A percentile compares a stretch with the other conserved stretches of the same genome.
Evolutionary conservation across 2,797 vertebrate species (phyloP).

Genomic region (Gymnoscopelus microlampas): DNA sequence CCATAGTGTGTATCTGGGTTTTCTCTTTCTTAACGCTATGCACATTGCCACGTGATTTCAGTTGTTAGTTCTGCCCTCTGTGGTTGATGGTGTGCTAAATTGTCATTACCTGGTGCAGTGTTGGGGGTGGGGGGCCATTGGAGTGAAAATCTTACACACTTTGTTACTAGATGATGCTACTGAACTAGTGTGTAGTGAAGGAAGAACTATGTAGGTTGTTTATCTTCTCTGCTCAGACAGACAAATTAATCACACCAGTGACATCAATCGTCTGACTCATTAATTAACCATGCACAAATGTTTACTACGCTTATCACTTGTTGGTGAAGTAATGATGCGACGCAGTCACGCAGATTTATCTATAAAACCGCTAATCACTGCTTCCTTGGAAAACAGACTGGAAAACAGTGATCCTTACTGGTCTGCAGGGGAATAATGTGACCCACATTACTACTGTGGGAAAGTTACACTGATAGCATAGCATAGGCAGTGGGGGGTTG

Average conservation of each 20-base stretch:
- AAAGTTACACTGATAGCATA: background rate
- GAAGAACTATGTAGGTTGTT: constrained; percentile 12
- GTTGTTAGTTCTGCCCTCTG: too few species aligned
- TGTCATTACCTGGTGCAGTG: too few species aligned
- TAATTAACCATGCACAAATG: constrained; percentile 23
- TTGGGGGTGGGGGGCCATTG: too few species aligned
- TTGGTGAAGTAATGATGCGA: constrained; percentile 28
- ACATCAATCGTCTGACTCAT: constrained; percentile 44
- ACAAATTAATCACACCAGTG: constrained; percentile 6
- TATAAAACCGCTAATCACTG: constrained; percentile 14
- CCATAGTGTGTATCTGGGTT: too few species aligned
- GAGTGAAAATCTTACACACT: too few species aligned
- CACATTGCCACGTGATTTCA: too few species aligned
- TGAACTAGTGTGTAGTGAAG: background rate
- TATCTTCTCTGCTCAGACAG: constrained; percentile 27
- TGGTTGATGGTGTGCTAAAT: too few species aligned
- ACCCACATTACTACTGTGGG: constrained; percentile 17
- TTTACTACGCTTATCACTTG: constrained; percentile 20
- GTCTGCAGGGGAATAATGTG: constrained; percentile 10
- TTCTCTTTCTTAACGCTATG: too few species aligned
- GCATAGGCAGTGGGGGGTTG: background rate
- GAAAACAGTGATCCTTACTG: constrained; percentile 27
- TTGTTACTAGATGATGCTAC: too few species aligned
- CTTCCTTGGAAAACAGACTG: constrained; percentile 1
- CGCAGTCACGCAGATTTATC: constrained; percentile 13